Percentiles rank a stretch among this genome's conserved stretches.
Evolutionary conservation across 2,113 vertebrate genomes (phyloP).

Genomic region (Thunnus thynnus): DNA sequence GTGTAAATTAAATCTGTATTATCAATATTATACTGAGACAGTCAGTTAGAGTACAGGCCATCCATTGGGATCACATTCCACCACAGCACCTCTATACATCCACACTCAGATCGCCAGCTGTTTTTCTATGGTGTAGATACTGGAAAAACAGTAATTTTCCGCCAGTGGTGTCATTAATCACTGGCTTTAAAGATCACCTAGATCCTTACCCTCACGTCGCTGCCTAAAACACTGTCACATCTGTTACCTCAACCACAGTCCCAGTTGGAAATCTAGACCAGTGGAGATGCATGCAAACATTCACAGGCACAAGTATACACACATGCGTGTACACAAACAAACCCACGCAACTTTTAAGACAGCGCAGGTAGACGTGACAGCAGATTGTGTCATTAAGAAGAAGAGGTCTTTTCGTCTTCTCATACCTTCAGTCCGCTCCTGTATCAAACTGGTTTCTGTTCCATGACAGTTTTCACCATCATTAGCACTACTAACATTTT

Average conservation of each 20-base stretch:
- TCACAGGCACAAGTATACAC: background rate
- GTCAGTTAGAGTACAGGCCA: background rate
- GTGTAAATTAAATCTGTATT: slow-evolving; percentile 16
- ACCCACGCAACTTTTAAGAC: background rate
- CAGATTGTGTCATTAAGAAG: slow-evolving; percentile 16
- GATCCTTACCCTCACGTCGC: slow-evolving; percentile 41
- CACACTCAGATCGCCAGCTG: background rate
- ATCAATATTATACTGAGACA: slow-evolving; percentile 10
- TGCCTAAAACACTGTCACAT: slow-evolving; percentile 56
- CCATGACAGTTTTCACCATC: background rate
- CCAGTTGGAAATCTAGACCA: slow-evolving; percentile 46
- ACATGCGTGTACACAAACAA: background rate
- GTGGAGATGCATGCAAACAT: slow-evolving; percentile 23
- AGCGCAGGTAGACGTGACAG: background rate
- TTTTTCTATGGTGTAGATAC: background rate
- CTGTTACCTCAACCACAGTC: slow-evolving; percentile 51
- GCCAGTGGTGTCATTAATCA: slow-evolving; percentile 64
- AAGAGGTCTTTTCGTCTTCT: background rate
- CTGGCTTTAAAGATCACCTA: slow-evolving; percentile 22
- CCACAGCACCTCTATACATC: background rate
- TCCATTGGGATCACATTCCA: slow-evolving; percentile 17
- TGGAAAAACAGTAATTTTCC: slow-evolving; percentile 13
- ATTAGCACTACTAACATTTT: background rate
- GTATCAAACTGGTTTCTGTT: background rate
- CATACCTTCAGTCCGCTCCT: background rate